phyloP scores from a whole-genome alignment of 2,113 vertebrate species.

The Anoplopoma fimbria region DNA sequence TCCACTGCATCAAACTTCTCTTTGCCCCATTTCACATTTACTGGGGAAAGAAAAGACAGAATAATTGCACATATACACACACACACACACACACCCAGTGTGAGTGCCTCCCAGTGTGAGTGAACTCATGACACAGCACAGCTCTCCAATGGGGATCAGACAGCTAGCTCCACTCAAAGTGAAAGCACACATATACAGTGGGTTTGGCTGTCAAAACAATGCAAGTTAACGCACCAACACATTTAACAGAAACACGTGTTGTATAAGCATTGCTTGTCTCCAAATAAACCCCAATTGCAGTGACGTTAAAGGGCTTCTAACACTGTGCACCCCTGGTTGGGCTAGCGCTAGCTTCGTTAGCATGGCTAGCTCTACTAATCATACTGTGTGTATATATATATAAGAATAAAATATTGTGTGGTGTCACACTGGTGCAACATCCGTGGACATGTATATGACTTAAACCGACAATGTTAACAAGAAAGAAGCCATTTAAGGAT shows the following conservation, averaged over 20 bases:
- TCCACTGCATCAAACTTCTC: constrained; percentile 98
- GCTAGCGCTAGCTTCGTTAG: constrained; percentile 23
- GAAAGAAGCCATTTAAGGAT: neutral
- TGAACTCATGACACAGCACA: constrained; percentile 65
- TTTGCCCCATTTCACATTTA: constrained; percentile 99
- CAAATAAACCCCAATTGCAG: neutral
- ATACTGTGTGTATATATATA: neutral
- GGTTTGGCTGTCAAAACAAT: neutral
- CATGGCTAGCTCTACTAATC: neutral
- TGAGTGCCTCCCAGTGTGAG: neutral
- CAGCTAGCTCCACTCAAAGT: constrained; percentile 6
- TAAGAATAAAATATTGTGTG: neutral
- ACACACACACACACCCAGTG: neutral
- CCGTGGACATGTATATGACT: fast-evolving
- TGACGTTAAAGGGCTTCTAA: neutral
- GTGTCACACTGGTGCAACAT: neutral
- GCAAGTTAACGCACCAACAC: no score
- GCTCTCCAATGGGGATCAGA: neutral
- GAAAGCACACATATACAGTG: neutral
- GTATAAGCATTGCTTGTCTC: neutral
- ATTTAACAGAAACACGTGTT: no score
- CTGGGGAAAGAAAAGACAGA: constrained; percentile 72
- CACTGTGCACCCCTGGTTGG: constrained; percentile 23
- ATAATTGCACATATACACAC: neutral
- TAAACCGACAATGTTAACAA: neutral